These are phyloP conservation scores for Phalacrocorax aristotelis DNA, from an alignment of 2,113 vertebrate species.

Conservation along the genomic window DNA sequence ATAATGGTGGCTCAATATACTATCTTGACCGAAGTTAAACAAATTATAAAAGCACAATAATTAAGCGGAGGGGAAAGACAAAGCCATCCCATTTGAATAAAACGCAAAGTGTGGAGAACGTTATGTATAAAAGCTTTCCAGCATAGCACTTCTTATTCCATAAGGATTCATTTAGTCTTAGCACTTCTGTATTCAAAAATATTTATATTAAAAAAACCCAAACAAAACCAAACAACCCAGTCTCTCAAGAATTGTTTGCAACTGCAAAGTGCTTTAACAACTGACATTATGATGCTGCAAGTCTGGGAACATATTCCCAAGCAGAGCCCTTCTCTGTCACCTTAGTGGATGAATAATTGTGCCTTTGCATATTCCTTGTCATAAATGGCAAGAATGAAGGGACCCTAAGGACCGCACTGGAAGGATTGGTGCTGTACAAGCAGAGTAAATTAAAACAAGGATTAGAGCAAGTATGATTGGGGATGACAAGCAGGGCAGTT, in stretches of 20 bases:
- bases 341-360: conserved; percentile 92
- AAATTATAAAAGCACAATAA: conserved; percentile 43
- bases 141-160: not conserved
- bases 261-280: conserved; percentile 83
- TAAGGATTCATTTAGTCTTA: not conserved
- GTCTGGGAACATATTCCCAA: conserved; percentile 82
- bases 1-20: conserved; percentile 58
- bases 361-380: conserved; percentile 94
- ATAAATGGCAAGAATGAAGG: conserved; percentile 89
- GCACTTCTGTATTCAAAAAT: conserved; percentile 61
- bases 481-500: conserved; percentile 90
- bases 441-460: conserved; percentile 97
- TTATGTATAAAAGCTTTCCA: not conserved
- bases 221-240: not conserved
- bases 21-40: conserved; percentile 66
- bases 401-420: conserved; percentile 89
- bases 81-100: not conserved
- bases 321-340: conserved; percentile 88
- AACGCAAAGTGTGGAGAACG: not conserved
- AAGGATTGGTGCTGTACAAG: conserved; percentile 84
- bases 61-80: conserved; percentile 42
- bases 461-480: conserved; percentile 89
- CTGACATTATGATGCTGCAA: conserved; percentile 83
- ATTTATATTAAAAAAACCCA: conserved; percentile 17
- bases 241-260: conserved; percentile 89